Evolutionary conservation across 2,888 invertebrate genomes (phyloP).

Genomic region (Hipparchia semele): DNA sequence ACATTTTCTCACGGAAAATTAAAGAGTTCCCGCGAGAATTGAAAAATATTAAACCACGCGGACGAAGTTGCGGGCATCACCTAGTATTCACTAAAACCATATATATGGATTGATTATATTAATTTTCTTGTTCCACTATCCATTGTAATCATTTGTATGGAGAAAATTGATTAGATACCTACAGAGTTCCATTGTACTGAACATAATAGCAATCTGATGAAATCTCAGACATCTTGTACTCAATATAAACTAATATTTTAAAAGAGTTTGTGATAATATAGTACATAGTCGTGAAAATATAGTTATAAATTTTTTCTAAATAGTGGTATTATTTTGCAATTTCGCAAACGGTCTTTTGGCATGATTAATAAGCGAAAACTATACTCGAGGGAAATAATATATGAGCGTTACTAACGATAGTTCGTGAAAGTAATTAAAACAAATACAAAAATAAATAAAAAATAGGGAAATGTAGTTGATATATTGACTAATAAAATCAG

Average conservation of each 20-base stretch:
- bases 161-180: constrained; percentile 4
- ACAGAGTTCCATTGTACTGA: background rate
- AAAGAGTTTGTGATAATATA: too few relatives aligned
- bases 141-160: background rate
- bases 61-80: too few relatives aligned
- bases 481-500: too few relatives aligned
- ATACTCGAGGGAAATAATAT: background rate
- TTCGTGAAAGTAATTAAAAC: background rate
- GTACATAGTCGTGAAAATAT: too few relatives aligned
- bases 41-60: too few relatives aligned
- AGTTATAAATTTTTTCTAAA: too few relatives aligned
- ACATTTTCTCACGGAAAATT: too few relatives aligned
- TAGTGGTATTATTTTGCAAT: too few relatives aligned
- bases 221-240: background rate
- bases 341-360: background rate
- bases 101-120: background rate
- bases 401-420: background rate
- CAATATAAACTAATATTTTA: background rate
- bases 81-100: background rate
- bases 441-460: background rate
- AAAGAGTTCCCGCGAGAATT: too few relatives aligned
- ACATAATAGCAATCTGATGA: constrained; percentile 5
- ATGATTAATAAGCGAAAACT: background rate
- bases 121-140: background rate
- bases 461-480: background rate